A percentile compares a stretch with the other conserved stretches of the same genome.
Conservation (phyloP, 30 jellyfish, hydroid and myxozoan species). For the Phacellophora camtschatica region DNA sequence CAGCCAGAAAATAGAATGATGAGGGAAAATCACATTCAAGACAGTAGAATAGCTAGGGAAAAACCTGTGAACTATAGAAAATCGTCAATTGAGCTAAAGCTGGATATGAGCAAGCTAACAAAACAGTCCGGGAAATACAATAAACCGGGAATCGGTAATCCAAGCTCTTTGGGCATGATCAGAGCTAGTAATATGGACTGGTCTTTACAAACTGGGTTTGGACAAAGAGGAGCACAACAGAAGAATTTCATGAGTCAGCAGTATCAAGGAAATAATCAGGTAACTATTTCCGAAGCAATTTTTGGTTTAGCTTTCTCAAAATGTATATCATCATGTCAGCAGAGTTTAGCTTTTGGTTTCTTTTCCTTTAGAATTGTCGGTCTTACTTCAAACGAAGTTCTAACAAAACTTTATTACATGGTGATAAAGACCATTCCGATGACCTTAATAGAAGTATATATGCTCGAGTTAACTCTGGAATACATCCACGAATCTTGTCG, state of each 20-base stretch:
- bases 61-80: slow-evolving; percentile 22
- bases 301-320: too few relatives aligned
- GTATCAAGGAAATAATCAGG: slow-evolving; percentile 1
- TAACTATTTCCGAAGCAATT: too few relatives aligned
- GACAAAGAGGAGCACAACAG: slow-evolving; percentile 29
- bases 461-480: too few relatives aligned
- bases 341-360: too few relatives aligned
- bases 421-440: too few relatives aligned
- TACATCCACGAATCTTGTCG: too few relatives aligned
- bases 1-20: neutral
- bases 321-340: too few relatives aligned
- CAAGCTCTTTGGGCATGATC: slow-evolving; percentile 12
- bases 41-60: neutral
- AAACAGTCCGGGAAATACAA: slow-evolving; percentile 44
- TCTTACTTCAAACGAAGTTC: too few relatives aligned
- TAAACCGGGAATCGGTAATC: slow-evolving; percentile 13
- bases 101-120: slow-evolving; percentile 37
- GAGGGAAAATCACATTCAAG: too few relatives aligned
- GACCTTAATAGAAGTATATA: too few relatives aligned
- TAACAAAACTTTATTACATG: too few relatives aligned
- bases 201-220: slow-evolving; percentile 45
- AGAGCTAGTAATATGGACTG: slow-evolving; percentile 57
- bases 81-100: slow-evolving; percentile 9
- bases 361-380: too few relatives aligned
- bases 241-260: slow-evolving; percentile 20